phyloP scores from a whole-genome alignment of 2,888 invertebrate species.

The Caenorhabditis sulstoni region DNA sequence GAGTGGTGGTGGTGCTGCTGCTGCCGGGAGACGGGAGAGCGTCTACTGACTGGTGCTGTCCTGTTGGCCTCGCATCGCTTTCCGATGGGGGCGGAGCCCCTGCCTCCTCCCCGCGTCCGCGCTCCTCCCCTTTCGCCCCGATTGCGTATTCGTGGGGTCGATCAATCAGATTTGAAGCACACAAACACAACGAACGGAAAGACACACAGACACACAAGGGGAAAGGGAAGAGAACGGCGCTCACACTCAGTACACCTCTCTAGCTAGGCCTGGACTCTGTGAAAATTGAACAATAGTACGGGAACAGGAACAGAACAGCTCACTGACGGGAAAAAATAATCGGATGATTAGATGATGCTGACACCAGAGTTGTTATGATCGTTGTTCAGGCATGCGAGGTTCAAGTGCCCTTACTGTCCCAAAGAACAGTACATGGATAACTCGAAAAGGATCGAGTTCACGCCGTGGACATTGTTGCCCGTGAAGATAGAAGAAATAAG shows the following conservation, averaged over 20 bases:
- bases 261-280: constrained; percentile 25
- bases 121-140: constrained; percentile 53
- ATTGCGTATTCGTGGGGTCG: constrained; percentile 62
- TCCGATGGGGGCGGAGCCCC: constrained; percentile 54
- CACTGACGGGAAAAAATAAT: too few relatives aligned
- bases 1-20: too few relatives aligned
- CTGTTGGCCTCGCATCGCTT: constrained; percentile 30
- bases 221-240: constrained; percentile 34
- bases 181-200: constrained; percentile 27
- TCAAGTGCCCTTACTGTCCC: constrained; percentile 99
- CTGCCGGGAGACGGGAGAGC: constrained; percentile 43
- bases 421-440: constrained; percentile 86
- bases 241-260: constrained; percentile 43
- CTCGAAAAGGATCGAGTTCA: constrained; percentile 27
- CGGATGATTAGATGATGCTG: too few relatives aligned
- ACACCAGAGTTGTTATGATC: too few relatives aligned
- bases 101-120: constrained; percentile 38
- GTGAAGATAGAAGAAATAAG: too few relatives aligned
- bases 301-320: background rate
- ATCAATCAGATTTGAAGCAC: constrained; percentile 63
- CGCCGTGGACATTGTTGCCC: background rate
- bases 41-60: constrained; percentile 57
- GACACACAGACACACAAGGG: constrained; percentile 11
- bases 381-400: constrained; percentile 83
- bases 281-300: constrained; percentile 19